Evolutionary conservation across 1,140 invertebrate genomes (phyloP), one percentile per base, ranked within the genome.

Genomic region (Drosophila busckii): DNA sequence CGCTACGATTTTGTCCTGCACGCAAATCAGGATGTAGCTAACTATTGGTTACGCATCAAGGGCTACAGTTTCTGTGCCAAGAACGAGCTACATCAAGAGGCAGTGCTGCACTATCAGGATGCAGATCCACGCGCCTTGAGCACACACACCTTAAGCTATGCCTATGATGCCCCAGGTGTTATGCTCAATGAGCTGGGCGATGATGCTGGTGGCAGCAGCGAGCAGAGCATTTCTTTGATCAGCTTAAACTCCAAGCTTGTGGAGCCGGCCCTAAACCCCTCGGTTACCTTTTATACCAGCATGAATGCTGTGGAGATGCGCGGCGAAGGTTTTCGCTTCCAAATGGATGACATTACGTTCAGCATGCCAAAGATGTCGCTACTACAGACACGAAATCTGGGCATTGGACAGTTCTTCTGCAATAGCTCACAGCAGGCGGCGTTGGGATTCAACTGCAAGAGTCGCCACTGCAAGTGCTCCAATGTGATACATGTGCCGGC

Each of bases 1-100:
- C 88, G 93, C 35, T 90, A 91, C 0, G 94, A 95, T 83, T 93
- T 94, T 65, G 89, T 95, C 17, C 67, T 95, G 28, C 91, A 92
- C 52, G 90, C 93, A 4, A 90, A 90, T 70, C 90, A 89, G 76
- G 80, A 71, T 6, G 82, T 89, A 5, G 89, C 88, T 8, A 88
- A 88, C 9, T 94, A 93, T 62, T 90, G 90, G 88, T 88, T 94
- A 26, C 82, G 87, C 7, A 35, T 87, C 10, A 87, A 85, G 50
- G 85, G 85, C 8, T 78, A 78, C 15, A 71, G 58, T 23, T 85
- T 87, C 35, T 86, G 85, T 35, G 70, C 60, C 0, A 55, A 44
- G 15, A 82, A 85, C 13, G 56, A 83, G 16, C 42, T 86, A 49
- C 84, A 86, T 19, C 85, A 86, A 44, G 80, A 85, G 49, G 84